Evolutionary conservation across 2,888 invertebrate genomes (phyloP).

Genomic region (Chaetogeoica ovagalla): DNA sequence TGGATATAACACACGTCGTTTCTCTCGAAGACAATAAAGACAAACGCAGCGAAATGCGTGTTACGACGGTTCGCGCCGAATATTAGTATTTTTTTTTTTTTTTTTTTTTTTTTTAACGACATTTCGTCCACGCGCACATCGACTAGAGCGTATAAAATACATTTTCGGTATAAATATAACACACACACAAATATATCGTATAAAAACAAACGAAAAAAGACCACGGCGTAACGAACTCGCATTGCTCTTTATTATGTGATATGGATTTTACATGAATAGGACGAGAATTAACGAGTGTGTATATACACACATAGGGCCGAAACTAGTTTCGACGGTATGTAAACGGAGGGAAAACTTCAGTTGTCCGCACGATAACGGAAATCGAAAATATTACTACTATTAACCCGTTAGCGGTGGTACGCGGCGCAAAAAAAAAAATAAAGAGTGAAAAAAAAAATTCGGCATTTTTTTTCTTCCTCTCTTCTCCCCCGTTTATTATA

Average conservation of each 20-base stretch:
- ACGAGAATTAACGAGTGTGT: slow-evolving; percentile 18
- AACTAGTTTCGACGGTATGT: slow-evolving; percentile 25
- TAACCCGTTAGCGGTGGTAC: neutral
- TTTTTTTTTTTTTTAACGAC: slow-evolving; percentile 26
- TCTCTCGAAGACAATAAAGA: slow-evolving; percentile 19
- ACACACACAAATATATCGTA: no score
- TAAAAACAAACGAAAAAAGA: slow-evolving; percentile 24
- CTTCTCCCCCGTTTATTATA: neutral
- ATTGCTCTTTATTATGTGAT: neutral
- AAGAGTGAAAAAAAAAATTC: slow-evolving; percentile 10
- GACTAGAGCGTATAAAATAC: neutral
- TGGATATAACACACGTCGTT: neutral
- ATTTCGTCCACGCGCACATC: neutral
- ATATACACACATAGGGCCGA: neutral
- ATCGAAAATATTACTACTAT: slow-evolving; percentile 6
- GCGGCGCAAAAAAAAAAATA: slow-evolving; percentile 15
- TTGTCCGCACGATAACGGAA: slow-evolving; percentile 23
- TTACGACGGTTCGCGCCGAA: no score
- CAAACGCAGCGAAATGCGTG: no score
- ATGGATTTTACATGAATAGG: slow-evolving; percentile 17
- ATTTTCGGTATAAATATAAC: no score
- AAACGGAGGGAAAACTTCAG: neutral
- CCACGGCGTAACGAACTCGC: slow-evolving; percentile 26
- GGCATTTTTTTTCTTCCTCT: neutral
- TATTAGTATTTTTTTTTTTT: neutral